Percentiles rank a stretch among this genome's conserved stretches.
phyloP scores from a whole-genome alignment of 2,797 vertebrate genomes.

The Molossus alvarezi region DNA sequence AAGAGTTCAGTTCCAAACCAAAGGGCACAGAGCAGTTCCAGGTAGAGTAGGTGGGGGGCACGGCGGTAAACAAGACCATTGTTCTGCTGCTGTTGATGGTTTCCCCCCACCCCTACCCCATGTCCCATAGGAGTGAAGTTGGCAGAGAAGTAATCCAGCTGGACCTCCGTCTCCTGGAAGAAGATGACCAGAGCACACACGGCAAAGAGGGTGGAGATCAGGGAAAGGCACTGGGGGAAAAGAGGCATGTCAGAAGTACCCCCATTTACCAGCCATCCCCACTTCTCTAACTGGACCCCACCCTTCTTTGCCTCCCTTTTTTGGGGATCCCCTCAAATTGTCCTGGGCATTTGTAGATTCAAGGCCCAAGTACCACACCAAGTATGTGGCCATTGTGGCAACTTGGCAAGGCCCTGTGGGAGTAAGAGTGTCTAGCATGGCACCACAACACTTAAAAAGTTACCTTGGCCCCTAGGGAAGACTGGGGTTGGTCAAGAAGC shows the following conservation, averaged over 20 bases:
- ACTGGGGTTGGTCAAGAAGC: constrained; percentile 82
- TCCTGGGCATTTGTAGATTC: not conserved
- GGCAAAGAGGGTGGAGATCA: constrained; percentile 84
- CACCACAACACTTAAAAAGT: constrained; percentile 38
- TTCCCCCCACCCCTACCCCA: not conserved
- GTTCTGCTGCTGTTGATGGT: not conserved
- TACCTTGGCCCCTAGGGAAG: constrained; percentile 84
- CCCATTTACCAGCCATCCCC: not conserved
- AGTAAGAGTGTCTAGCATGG: constrained; percentile 11
- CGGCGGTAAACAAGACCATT: constrained; percentile 16
- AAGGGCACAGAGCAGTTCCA: constrained; percentile 84
- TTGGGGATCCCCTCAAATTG: not conserved
- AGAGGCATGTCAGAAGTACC: constrained; percentile 10
- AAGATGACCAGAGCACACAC: constrained; percentile 83
- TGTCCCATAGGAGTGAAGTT: constrained; percentile 38
- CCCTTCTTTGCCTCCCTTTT: not conserved
- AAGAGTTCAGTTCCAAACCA: constrained; percentile 86
- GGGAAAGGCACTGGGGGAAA: constrained; percentile 77
- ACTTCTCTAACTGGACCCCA: not conserved
- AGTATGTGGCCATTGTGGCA: constrained; percentile 30
- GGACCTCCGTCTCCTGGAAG: constrained; percentile 80
- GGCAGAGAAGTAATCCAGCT: constrained; percentile 74
- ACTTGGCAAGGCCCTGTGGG: not conserved
- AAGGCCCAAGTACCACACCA: not conserved
- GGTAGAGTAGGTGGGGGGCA: constrained; percentile 76